Percentiles rank a stretch among this genome's conserved stretches.
Conservation (phyloP, 2,888 invertebrate species). For the Mantis religiosa region DNA sequence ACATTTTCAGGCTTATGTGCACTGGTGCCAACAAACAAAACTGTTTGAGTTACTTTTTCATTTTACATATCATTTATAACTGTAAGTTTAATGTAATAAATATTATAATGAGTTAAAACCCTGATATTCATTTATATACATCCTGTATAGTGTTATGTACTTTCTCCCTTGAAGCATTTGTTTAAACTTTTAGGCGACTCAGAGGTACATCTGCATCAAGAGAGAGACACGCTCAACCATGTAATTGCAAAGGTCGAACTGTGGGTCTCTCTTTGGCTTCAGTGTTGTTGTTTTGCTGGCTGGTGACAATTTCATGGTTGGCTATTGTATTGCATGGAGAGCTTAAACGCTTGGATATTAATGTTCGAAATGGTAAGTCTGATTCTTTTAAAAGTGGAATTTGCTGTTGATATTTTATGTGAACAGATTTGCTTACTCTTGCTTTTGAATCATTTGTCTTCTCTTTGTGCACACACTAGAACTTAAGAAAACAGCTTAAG, state of each 20-base stretch:
- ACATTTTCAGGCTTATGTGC: too few species aligned
- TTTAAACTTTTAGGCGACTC: slow-evolving; percentile 19
- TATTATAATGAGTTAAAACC: too few species aligned
- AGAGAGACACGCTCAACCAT: neutral
- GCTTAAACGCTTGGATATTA: slow-evolving; percentile 42
- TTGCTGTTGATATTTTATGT: too few species aligned
- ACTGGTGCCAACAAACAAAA: too few species aligned
- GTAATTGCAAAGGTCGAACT: slow-evolving; percentile 20
- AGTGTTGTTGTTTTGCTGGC: slow-evolving; percentile 41
- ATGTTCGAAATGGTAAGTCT: slow-evolving; percentile 43
- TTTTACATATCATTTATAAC: too few species aligned
- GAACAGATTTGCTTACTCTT: too few species aligned
- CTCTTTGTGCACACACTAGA: too few species aligned
- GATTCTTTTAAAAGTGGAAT: neutral
- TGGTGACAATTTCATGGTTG: slow-evolving; percentile 43
- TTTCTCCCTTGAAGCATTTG: neutral
- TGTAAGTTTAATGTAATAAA: too few species aligned
- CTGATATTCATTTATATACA: too few species aligned
- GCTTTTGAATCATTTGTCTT: too few species aligned
- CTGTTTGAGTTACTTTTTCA: too few species aligned
- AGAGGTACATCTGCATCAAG: slow-evolving; percentile 11
- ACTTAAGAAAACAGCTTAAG: too few species aligned
- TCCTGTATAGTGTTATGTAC: neutral
- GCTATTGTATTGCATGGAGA: slow-evolving; percentile 43
- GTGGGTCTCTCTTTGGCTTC: slow-evolving; percentile 40